phyloP scores from a whole-genome alignment of 2,888 invertebrate species.

The Elysia crispata region DNA sequence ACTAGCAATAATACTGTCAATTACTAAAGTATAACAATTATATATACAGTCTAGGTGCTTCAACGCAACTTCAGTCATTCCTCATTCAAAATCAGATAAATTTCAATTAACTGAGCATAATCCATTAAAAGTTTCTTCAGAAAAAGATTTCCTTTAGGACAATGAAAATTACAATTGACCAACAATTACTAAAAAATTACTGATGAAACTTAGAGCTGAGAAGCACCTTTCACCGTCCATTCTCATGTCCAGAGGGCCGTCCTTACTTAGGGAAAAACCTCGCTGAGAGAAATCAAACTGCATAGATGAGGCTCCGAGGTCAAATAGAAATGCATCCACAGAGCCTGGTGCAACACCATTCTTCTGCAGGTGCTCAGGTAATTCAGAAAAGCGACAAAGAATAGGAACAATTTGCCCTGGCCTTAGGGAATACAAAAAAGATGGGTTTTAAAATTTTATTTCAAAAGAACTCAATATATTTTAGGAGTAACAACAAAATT shows the following conservation, averaged over 20 bases:
- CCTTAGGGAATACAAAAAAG: conserved; percentile 46
- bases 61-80: too few relatives aligned
- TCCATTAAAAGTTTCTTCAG: too few relatives aligned
- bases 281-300: conserved; percentile 89
- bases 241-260: conserved; percentile 96
- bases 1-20: too few relatives aligned
- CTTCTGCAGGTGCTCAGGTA: conserved; percentile 83
- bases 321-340: conserved; percentile 92
- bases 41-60: too few relatives aligned
- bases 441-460: not conserved
- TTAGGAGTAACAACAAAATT: not conserved
- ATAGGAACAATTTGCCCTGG: conserved; percentile 83
- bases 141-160: too few relatives aligned
- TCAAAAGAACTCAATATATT: not conserved
- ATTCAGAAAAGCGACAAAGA: conserved; percentile 91
- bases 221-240: conserved; percentile 87
- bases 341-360: conserved; percentile 81
- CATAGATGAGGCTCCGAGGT: conserved; percentile 97
- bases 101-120: too few relatives aligned
- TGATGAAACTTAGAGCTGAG: too few relatives aligned
- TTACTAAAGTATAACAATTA: too few relatives aligned
- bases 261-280: conserved; percentile 88
- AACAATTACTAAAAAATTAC: too few relatives aligned
- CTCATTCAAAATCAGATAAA: too few relatives aligned
- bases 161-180: too few relatives aligned